Conservation (phyloP, 2,888 invertebrate genomes). For the Cyaniris semiargus region DNA sequence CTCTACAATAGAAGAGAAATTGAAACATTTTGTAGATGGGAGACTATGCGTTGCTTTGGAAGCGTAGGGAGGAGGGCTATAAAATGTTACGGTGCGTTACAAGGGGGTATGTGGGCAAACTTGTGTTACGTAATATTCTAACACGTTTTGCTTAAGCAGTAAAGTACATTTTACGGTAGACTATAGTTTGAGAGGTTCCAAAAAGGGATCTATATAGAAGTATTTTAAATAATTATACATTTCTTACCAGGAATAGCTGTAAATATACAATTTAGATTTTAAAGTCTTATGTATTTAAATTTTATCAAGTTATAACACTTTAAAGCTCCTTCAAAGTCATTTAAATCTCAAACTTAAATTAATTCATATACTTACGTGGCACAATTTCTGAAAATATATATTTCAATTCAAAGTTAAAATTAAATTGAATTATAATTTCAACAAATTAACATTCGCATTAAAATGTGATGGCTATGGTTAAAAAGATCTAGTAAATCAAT, state of each 20-base stretch:
- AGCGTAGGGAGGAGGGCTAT: no score
- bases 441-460: background rate
- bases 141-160: no score
- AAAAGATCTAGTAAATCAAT: background rate
- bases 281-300: background rate
- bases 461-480: background rate
- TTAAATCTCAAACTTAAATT: background rate
- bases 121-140: no score
- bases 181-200: no score
- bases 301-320: background rate
- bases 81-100: background rate
- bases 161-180: no score
- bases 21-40: background rate
- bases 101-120: no score
- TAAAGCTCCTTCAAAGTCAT: no score
- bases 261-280: conserved; percentile 15
- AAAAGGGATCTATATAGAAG: no score
- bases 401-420: background rate
- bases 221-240: background rate
- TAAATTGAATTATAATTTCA: background rate
- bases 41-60: background rate
- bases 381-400: conserved; percentile 54
- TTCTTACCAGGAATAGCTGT: conserved; percentile 52
- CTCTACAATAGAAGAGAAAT: conserved; percentile 47
- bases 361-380: conserved; percentile 51